Base-by-base conservation (phyloP, 2,888 invertebrate species). In the Steinernema carpocapsae region DNA sequence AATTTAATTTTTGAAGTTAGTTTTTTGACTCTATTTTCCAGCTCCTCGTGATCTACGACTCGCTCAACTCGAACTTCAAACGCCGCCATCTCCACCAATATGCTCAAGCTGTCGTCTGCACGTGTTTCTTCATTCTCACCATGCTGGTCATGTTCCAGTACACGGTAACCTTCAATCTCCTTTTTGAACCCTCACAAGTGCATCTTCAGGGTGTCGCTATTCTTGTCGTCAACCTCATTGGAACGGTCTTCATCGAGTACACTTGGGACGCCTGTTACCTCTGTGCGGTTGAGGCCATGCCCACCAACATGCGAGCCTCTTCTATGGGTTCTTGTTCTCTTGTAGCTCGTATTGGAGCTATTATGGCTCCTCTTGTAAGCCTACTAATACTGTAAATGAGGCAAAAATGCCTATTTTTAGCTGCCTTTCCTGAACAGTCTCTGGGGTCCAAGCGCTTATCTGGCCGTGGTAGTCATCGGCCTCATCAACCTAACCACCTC, bases 191-290 rank as follows among this genome's bases (percentile, higher is more conserved):
- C 6, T 6, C 22, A 3, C 6, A 56, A 12, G 48, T 4, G 6
- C 48, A n/a, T 4, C 37, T 82, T 70, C 75, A 85, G 85, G 83
- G 86, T 10, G 70, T 80, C 29, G 79, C 77, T 37, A 83, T 86
- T 77, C 77, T 87, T 4, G 77, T 86, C 12, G 79, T 85, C 37
- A 85, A 84, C 72, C 72, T 87, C 14, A 76, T 85, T 71, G 87
- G 87, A 48, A 84, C 84, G 3, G 81, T 86, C 0, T 86, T 87
- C 80, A 84, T 87, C 75, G 87, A 86, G 75, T 85, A 86, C 76
- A 86, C 85, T 2, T 86, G 87, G 86, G 86, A 86, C 76, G 86
- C 86, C 0, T 84, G 84, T 71, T 86, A 86, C 74, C 77, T 86
- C 12, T 85, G 85, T 70, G 83, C 85, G 7, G 83, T 86, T 6